Conservation (phyloP, 2,888 invertebrate genomes). For the Drosophila flavopinicola region DNA sequence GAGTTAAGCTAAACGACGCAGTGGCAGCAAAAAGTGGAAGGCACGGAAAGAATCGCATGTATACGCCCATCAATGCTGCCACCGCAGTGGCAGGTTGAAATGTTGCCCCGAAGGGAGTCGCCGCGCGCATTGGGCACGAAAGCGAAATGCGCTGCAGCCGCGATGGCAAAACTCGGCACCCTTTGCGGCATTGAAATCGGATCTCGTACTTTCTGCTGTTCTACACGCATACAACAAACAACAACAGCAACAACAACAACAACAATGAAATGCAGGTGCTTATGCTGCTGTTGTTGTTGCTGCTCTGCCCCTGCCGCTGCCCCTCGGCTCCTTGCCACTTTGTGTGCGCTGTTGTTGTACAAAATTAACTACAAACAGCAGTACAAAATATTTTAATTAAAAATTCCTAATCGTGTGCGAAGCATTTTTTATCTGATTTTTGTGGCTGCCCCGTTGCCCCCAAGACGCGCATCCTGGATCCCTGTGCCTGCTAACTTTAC, state of each 20-base stretch:
- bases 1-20: conserved; percentile 78
- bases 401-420: conserved; percentile 85
- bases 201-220: conserved; percentile 79
- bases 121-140: conserved; percentile 71
- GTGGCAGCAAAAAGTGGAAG: conserved; percentile 60
- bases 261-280: conserved; percentile 70
- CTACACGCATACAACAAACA: conserved; percentile 79
- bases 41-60: conserved; percentile 78
- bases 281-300: conserved; percentile 40
- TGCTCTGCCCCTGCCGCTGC: conserved; percentile 1
- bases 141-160: conserved; percentile 72
- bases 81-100: conserved; percentile 81
- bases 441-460: conserved; percentile 57
- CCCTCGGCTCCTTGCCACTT: conserved; percentile 46
- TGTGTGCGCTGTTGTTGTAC: conserved; percentile 73
- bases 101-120: conserved; percentile 65
- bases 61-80: conserved; percentile 82
- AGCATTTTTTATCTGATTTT: conserved; percentile 84
- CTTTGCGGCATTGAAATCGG: conserved; percentile 74
- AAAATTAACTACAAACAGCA: conserved; percentile 81
- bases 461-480: conserved; percentile 14
- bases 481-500: conserved; percentile 28
- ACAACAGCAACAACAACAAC: conserved; percentile 39
- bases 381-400: conserved; percentile 85
- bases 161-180: conserved; percentile 26